phyloP scores from a whole-genome alignment of 2,797 vertebrate genomes.

The Anableps anableps region DNA sequence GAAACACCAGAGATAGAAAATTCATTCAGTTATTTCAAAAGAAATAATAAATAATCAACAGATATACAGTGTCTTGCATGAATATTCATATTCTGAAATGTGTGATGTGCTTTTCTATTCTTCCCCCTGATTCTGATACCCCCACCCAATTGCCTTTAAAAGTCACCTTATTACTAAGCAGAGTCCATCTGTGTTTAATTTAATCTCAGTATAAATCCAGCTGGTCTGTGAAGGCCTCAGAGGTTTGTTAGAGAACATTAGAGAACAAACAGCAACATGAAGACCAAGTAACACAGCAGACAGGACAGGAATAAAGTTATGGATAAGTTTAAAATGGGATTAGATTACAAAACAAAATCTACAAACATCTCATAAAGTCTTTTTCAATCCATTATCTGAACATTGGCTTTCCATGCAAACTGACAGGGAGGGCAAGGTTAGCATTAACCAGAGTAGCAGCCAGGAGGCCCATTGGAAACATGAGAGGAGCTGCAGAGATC shows the following conservation, averaged over 20 bases:
- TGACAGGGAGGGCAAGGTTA: no score
- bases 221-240: background rate
- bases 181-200: background rate
- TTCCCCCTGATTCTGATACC: background rate
- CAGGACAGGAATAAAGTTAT: background rate
- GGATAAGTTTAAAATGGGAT: background rate
- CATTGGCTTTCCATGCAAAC: no score
- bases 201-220: background rate
- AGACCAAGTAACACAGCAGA: background rate
- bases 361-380: background rate
- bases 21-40: background rate
- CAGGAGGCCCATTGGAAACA: no score
- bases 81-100: no score
- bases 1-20: background rate
- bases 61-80: no score
- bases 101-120: no score
- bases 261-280: no score
- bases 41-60: background rate
- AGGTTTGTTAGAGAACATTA: background rate
- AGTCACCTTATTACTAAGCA: background rate
- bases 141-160: background rate
- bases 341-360: background rate
- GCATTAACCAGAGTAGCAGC: no score
- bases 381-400: no score
- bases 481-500: no score